Percentiles rank a stretch among this genome's conserved stretches.
These are phyloP conservation scores for Ephestia elutella DNA, from an alignment of 1,140 invertebrate genomes.

Conservation along the genomic window DNA sequence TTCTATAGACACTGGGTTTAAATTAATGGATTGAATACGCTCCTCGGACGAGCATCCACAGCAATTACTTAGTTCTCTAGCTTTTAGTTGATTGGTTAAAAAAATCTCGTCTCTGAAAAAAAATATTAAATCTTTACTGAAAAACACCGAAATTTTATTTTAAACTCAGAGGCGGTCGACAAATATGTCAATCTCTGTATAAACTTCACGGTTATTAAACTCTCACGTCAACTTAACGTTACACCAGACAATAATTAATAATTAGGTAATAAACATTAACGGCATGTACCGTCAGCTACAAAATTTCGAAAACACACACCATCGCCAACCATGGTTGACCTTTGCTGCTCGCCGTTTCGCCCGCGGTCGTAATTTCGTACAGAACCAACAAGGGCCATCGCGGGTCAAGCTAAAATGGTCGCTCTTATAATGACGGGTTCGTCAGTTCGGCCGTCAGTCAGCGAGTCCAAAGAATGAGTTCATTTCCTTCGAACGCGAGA, in stretches of 20 bases:
- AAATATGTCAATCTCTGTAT: slow-evolving; percentile 1
- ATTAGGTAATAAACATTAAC: slow-evolving; percentile 54
- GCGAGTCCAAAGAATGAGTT: slow-evolving; percentile 64
- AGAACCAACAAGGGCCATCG: slow-evolving; percentile 25
- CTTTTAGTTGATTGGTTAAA: slow-evolving; percentile 1
- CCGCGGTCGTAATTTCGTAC: slow-evolving; percentile 25
- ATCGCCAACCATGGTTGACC: slow-evolving; percentile 34
- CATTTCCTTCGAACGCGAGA: slow-evolving; percentile 70
- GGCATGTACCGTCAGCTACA: slow-evolving; percentile 41
- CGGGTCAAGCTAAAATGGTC: slow-evolving; percentile 38
- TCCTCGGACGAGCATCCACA: neutral
- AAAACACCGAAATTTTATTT: neutral
- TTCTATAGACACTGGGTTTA: neutral
- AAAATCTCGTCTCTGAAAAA: neutral
- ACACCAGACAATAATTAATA: slow-evolving; percentile 43
- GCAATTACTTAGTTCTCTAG: slow-evolving; percentile 1
- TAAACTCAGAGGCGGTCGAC: neutral
- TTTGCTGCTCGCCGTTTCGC: slow-evolving; percentile 22
- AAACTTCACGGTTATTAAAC: slow-evolving; percentile 7
- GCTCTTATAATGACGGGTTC: slow-evolving; percentile 53
- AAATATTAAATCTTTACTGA: neutral
- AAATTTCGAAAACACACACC: slow-evolving; percentile 51
- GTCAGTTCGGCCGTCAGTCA: slow-evolving; percentile 64
- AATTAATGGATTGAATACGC: slow-evolving; percentile 4
- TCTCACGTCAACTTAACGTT: slow-evolving; percentile 26